Evolutionary conservation across 92 coral and sea anemone species (phyloP), one percentile per base, ranked within the genome.

Genomic region (Ricordea florida): DNA sequence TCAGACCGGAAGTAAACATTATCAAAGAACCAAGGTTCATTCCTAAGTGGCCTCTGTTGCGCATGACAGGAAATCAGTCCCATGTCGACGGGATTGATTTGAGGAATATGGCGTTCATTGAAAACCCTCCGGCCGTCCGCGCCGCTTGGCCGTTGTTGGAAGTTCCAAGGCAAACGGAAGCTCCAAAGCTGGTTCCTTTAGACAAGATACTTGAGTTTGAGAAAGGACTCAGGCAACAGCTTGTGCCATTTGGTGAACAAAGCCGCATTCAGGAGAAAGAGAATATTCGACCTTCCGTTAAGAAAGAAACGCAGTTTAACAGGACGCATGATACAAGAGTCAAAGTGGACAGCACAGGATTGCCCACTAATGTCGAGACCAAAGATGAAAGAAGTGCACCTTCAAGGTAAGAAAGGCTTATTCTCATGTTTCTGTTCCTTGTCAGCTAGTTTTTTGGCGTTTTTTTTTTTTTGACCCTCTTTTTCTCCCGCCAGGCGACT

Each of bases 191-290:
- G 37, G 85, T 90, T 8, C 87, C 96, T 17, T 55, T 70, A 26
- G 86, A 86, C 27, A 59, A 6, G 11, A 66, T 90, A 33, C 66
- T 73, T 36, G 92, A 84, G 8, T 90, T 82, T 57, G 92, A 90
- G 49, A 64, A 62, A 83, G 77, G 62, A 35, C 53, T 64, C 3
- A 65, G 65, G 30, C 70, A 73, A 10, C 57, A 45, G 24, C 66
- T 71, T 7, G 40, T 56, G 16, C 72, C 81, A 0, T 57, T 50
- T 16, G 35, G 67, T 33, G 69, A 73, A 17, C 25, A 31, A 8
- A 67, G 25, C 33, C 30, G 42, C 44, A 17, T 46, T 17, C 34
- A 49, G 10, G 91, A 86, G 62, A 86, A 86, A 14, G 91, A 86
- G 59, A 80, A 86, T 18, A 62, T 86, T 40, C 78, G 62, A 57